These are phyloP conservation scores for Tetropium fuscum DNA, from an alignment of 2,888 invertebrate genomes.

Conservation along the genomic window DNA sequence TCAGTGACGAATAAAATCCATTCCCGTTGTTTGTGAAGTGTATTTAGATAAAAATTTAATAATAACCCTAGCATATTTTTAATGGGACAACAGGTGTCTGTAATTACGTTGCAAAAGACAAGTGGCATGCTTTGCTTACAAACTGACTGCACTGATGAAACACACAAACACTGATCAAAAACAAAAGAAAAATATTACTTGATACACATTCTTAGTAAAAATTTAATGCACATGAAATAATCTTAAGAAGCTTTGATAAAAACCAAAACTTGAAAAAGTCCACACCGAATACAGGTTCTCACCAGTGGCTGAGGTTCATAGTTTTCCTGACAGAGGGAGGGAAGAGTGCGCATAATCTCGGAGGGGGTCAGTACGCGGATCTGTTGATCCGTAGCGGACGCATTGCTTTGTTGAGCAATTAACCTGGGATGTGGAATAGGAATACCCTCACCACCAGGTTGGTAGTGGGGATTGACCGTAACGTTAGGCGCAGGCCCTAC, in stretches of 20 bases:
- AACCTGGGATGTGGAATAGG: constrained; percentile 65
- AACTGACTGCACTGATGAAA: constrained; percentile 11
- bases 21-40: not conserved
- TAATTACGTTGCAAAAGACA: no score
- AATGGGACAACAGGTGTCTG: no score
- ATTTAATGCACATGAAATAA: constrained; percentile 31
- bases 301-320: constrained; percentile 71
- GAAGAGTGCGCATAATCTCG: constrained; percentile 92
- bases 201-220: constrained; percentile 24
- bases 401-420: constrained; percentile 43
- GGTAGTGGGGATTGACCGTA: constrained; percentile 73
- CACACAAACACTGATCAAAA: constrained; percentile 31
- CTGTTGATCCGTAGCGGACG: constrained; percentile 77
- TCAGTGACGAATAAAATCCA: not conserved
- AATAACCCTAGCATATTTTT: no score
- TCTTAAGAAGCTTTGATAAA: constrained; percentile 39
- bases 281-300: constrained; percentile 57
- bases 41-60: no score
- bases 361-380: constrained; percentile 90
- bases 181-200: constrained; percentile 21
- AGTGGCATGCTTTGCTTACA: not conserved
- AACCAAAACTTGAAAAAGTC: constrained; percentile 37
- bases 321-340: constrained; percentile 82
- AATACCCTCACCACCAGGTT: constrained; percentile 48
- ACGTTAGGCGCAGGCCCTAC: constrained; percentile 77